These are phyloP conservation scores for Perizoma flavofasciatum DNA, from an alignment of 2,888 invertebrate species.

Conservation along the genomic window DNA sequence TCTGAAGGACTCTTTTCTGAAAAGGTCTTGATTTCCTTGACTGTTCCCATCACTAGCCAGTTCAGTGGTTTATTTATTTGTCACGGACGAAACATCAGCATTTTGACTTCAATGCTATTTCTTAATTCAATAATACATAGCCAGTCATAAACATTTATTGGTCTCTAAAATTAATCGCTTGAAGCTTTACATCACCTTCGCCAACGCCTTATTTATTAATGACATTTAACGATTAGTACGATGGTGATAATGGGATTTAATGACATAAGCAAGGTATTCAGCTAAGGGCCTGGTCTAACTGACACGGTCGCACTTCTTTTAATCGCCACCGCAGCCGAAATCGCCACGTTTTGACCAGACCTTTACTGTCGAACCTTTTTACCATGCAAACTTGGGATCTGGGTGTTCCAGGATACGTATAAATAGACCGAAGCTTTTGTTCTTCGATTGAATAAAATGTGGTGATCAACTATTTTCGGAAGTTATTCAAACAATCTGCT, in stretches of 20 bases:
- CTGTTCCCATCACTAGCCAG: slow-evolving; percentile 28
- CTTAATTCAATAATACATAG: slow-evolving; percentile 51
- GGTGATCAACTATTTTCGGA: no score
- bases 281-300: background rate
- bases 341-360: no score
- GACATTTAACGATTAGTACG: slow-evolving; percentile 34
- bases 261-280: slow-evolving; percentile 9
- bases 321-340: no score
- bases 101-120: slow-evolving; percentile 49
- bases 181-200: slow-evolving; percentile 51
- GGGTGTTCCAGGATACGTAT: no score
- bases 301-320: no score
- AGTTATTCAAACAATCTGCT: no score
- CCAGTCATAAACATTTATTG: slow-evolving; percentile 58
- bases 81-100: slow-evolving; percentile 45
- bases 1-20: no score
- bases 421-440: no score
- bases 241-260: slow-evolving; percentile 23
- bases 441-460: no score
- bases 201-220: slow-evolving; percentile 42
- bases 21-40: background rate
- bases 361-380: no score
- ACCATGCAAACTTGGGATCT: no score
- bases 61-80: slow-evolving; percentile 39
- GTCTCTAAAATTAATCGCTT: slow-evolving; percentile 57